These are phyloP conservation scores for Cabera pusaria DNA, from an alignment of 2,888 invertebrate species.

Conservation along the genomic window DNA sequence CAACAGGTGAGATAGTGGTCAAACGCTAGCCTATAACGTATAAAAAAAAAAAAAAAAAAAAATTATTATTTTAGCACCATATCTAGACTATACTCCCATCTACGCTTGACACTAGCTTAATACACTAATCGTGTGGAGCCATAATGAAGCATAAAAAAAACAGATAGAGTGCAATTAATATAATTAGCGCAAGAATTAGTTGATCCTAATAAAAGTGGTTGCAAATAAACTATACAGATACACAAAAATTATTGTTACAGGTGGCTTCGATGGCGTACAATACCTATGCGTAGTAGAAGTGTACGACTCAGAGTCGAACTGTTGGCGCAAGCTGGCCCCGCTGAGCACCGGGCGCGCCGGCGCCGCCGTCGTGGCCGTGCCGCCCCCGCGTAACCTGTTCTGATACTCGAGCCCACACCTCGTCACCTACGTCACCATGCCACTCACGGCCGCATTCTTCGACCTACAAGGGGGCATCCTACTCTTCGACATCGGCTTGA, in stretches of 20 bases:
- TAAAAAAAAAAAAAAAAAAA: no score
- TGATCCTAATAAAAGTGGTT: no score
- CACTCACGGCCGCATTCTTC: slow-evolving; percentile 18
- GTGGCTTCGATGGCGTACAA: slow-evolving; percentile 96
- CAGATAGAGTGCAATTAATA: no score
- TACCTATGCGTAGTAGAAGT: slow-evolving; percentile 94
- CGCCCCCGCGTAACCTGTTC: slow-evolving; percentile 63
- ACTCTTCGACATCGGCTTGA: slow-evolving; percentile 20
- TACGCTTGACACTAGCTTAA: no score
- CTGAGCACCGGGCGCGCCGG: slow-evolving; percentile 94
- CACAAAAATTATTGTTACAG: slow-evolving; percentile 69
- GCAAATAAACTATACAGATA: no score
- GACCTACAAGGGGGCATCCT: slow-evolving; percentile 10
- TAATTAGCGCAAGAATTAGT: no score
- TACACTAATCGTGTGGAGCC: no score
- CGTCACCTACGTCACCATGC: slow-evolving; percentile 36
- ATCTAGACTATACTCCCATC: no score
- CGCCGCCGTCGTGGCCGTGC: slow-evolving; percentile 91
- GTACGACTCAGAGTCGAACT: slow-evolving; percentile 92
- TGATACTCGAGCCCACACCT: slow-evolving; percentile 51
- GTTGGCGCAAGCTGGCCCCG: slow-evolving; percentile 90
- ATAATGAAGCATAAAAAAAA: no score
- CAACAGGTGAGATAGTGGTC: no score
- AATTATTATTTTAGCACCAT: no score
- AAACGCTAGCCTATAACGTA: no score